Percentiles rank a stretch among this genome's conserved stretches.
phyloP scores from a whole-genome alignment of 2,888 invertebrate genomes.

The Prenolepis imparis region DNA sequence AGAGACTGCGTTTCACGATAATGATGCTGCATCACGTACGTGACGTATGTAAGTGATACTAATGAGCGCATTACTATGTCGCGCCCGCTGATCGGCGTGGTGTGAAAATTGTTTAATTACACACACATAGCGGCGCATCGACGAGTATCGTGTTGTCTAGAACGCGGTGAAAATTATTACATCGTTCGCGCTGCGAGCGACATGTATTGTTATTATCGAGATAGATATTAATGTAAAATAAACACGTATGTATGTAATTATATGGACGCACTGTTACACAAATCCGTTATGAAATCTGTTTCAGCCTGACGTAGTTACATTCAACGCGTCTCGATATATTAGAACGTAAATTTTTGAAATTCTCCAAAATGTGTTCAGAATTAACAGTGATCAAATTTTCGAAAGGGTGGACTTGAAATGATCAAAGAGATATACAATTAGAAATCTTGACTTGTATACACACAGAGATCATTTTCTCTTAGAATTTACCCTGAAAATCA shows the following conservation, averaged over 20 bases:
- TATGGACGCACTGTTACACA: background rate
- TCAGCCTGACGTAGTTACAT: background rate
- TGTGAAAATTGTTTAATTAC: conserved; percentile 55
- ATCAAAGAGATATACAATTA: background rate
- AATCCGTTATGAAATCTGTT: conserved; percentile 16
- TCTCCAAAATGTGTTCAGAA: background rate
- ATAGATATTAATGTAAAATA: background rate
- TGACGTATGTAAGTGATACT: conserved; percentile 50
- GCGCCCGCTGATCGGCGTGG: background rate
- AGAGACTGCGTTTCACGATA: conserved; percentile 39
- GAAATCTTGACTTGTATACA: background rate
- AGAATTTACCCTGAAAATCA: too few relatives aligned
- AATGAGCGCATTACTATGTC: conserved; percentile 40
- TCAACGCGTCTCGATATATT: background rate
- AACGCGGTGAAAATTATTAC: conserved; percentile 41
- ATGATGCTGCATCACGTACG: conserved; percentile 37
- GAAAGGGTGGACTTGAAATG: background rate
- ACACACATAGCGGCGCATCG: background rate
- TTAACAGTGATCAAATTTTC: background rate
- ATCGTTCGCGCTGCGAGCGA: background rate
- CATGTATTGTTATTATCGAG: conserved; percentile 21
- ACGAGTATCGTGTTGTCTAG: conserved; percentile 2
- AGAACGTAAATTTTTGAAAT: background rate
- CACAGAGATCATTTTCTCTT: too few relatives aligned
- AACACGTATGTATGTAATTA: background rate